Evolutionary conservation across 2,113 vertebrate species (phyloP).

Genomic region (Chionodraco myersi): DNA sequence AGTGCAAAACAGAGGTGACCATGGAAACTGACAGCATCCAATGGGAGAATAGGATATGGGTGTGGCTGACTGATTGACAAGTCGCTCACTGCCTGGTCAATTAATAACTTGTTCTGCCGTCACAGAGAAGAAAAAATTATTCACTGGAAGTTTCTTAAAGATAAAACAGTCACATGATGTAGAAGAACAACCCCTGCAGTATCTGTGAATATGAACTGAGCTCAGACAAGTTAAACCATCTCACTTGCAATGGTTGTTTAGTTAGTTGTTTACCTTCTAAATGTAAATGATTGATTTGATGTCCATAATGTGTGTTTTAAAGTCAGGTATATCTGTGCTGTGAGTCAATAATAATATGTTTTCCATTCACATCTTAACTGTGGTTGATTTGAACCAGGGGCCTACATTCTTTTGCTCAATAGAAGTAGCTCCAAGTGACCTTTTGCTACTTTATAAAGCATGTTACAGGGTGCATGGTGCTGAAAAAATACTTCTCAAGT

Average conservation of each 20-base stretch:
- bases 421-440: not conserved
- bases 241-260: not conserved
- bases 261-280: not conserved
- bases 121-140: slow-evolving; percentile 3
- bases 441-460: not conserved
- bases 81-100: slow-evolving; percentile 50
- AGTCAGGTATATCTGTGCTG: not conserved
- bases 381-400: not conserved
- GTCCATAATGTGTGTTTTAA: not conserved
- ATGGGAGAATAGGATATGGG: slow-evolving; percentile 47
- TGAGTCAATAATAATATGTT: slow-evolving; percentile 3
- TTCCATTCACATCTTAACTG: not conserved
- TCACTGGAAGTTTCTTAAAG: slow-evolving; percentile 42
- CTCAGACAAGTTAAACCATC: not conserved
- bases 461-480: not conserved
- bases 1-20: slow-evolving; percentile 73
- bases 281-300: slow-evolving; percentile 1
- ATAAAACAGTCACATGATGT: slow-evolving; percentile 30
- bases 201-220: not conserved
- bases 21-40: slow-evolving; percentile 71
- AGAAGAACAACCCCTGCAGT: not conserved
- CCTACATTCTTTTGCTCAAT: not conserved
- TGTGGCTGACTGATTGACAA: slow-evolving; percentile 53
- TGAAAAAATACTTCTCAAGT: not conserved
- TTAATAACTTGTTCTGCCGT: slow-evolving; percentile 58